Evolutionary conservation across 2,797 vertebrate species (phyloP).

Genomic region (Halcyon smyrnensis): DNA sequence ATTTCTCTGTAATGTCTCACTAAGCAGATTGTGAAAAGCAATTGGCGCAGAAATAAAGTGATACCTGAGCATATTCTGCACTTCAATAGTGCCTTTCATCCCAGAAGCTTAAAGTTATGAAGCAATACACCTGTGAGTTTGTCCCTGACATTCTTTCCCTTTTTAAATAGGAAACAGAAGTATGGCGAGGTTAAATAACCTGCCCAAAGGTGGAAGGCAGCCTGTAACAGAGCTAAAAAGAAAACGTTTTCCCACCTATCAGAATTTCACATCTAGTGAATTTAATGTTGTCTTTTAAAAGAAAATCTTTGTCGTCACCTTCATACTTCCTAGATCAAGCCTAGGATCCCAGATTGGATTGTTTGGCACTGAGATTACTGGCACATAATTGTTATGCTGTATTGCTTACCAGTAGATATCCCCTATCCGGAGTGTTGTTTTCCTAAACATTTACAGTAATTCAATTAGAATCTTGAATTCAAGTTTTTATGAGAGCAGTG

Average conservation of each 20-base stretch:
- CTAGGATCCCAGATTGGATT: background rate
- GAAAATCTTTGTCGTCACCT: background rate
- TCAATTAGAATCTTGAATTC: background rate
- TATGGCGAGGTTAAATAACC: background rate
- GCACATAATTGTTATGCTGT: background rate
- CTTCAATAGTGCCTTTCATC: conserved; percentile 52
- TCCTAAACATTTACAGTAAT: background rate
- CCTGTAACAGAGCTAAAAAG: background rate
- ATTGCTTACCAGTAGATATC: background rate
- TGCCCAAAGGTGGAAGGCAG: background rate
- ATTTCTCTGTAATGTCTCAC: background rate
- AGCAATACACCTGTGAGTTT: background rate
- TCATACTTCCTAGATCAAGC: background rate
- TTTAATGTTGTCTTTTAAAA: background rate
- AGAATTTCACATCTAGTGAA: background rate
- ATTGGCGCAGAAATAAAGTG: conserved; percentile 15
- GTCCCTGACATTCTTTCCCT: background rate
- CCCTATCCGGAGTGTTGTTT: background rate
- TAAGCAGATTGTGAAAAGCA: conserved; percentile 23
- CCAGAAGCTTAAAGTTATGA: conserved; percentile 29
- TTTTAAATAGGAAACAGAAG: background rate
- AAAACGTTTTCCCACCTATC: background rate
- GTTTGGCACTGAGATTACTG: background rate
- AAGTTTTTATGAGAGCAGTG: background rate
- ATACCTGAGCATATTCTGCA: background rate